Base-by-base conservation (phyloP, 2,888 invertebrate genomes). In the Lithosia quadra region DNA sequence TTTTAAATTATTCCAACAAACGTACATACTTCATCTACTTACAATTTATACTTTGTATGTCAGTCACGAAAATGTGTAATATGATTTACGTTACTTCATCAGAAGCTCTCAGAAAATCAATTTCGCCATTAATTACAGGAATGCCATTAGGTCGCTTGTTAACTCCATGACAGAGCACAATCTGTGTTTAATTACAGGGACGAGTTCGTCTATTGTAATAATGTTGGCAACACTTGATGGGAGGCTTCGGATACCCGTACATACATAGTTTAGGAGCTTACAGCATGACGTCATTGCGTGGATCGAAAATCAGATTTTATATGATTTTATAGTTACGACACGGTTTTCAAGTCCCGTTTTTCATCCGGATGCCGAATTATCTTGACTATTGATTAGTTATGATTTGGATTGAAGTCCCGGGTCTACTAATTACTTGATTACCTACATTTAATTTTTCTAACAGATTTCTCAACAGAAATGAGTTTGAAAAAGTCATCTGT, bases 111-210 rank as follows among this genome's bases (percentile, higher is more conserved):
- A 65, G 67, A 63, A 81, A 83, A 86, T 85, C 81, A 85, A 84
- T 86, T 85, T 80, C n/a, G 72, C 81, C 75, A 82, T 81, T 80
- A 84, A 84, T 84, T 81, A 83, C 84, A 85, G 76, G 83, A 81
- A 80, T 71, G 75, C 80, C 75, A 84, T 84, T 83, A 85, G 77
- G 75, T 78, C 74, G 78, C 78, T 77, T 79, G 83, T 84, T 83
- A 81, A 81, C 80, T 81, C 76, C 79, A 76, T 79, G 80, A 77
- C 80, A 60, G 79, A 63, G 76, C 73, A 75, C 78, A 78, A 82
- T 82, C 82, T 80, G 82, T 77, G 75, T 78, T 83, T 84, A 82
- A 84, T 84, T 82, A 79, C 78, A 63, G 71, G 59, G 68, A 66
- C 72, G 72, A 73, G 75, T 74, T 60, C 61, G 68, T 66, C 72